Base-by-base conservation (phyloP, 1,140 invertebrate species). In the Polypedilum vanderplanki region DNA sequence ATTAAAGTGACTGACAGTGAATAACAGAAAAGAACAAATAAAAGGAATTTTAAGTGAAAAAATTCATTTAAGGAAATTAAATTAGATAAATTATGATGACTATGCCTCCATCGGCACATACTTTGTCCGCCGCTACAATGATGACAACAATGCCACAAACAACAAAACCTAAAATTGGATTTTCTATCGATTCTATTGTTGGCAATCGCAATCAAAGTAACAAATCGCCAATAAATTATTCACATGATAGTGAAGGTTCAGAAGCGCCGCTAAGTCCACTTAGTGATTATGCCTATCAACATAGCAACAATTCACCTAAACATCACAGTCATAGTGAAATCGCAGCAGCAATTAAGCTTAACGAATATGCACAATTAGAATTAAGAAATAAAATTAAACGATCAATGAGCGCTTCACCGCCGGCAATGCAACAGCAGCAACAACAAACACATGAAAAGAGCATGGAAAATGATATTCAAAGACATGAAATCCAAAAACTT, bases 111-210 rank as follows among this genome's bases (percentile, higher is more conserved):
- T 18, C 46, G 46, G 46, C 46, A 57, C 46, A 57, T 57, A 57
- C 81, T 78, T 80, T 82, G 80, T 33, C 24, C 24, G 81, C 82
- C 78, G 82, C 82, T 78, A 83, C 82, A 78, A 80, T 82, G 78
- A 75, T 76, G 73, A 75, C 80, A 78, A 89, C 86, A 85, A 94
- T 95, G 93, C 93, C 93, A 33, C 24, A 33, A 33, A 33, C 92
- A 80, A 90, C 91, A 76, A 95, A 95, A 86, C 94, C 94, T 73
- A 97, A 96, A 85, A 92, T 96, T 81, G 94, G 93, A 80, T 97
- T 97, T 81, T 95, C 93, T 79, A 97, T 97, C 81, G 95, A 97
- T 84, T 95, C 94, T 78, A 95, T 97, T 77, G 95, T 97, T 73
- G 94, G 95, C 75, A 87, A 87, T 17, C 86, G 87, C 76, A 83